These are phyloP conservation scores for Herpailurus yagouaroundi DNA, from an alignment of 2,113 vertebrate genomes.

Conservation along the genomic window DNA sequence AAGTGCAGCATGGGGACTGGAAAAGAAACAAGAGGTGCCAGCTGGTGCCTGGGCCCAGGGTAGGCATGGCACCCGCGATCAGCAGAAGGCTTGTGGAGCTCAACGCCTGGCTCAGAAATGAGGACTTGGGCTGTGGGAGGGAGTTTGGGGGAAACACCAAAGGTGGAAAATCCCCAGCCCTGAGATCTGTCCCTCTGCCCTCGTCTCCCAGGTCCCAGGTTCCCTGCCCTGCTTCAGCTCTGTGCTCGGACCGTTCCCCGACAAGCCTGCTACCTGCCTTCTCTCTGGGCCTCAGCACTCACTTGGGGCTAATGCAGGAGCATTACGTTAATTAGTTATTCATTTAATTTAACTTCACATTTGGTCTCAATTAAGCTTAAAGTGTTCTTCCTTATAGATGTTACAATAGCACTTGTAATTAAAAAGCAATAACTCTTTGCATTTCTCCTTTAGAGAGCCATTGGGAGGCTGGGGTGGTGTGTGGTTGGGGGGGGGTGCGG, in stretches of 20 bases:
- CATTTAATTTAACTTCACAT: conserved; percentile 84
- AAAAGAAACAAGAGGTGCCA: not conserved
- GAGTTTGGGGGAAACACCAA: not conserved
- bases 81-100: not conserved
- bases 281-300: conserved; percentile 59
- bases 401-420: conserved; percentile 80
- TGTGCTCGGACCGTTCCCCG: not conserved
- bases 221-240: not conserved
- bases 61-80: not conserved
- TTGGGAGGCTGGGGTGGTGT: conserved; percentile 52
- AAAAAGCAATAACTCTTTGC: conserved; percentile 80
- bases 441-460: conserved; percentile 72
- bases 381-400: conserved; percentile 81
- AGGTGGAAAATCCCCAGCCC: not conserved
- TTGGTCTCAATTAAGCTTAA: conserved; percentile 82
- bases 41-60: not conserved
- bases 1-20: not conserved
- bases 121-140: not conserved
- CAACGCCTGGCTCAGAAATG: not conserved
- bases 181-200: not conserved
- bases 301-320: conserved; percentile 66
- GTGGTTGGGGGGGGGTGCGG: too few relatives aligned
- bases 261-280: conserved; percentile 52
- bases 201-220: not conserved
- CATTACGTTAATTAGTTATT: conserved; percentile 82